Percentiles rank a stretch among this genome's conserved stretches.
Conservation (phyloP, 1,140 invertebrate genomes). For the Bradysia coprophila region DNA sequence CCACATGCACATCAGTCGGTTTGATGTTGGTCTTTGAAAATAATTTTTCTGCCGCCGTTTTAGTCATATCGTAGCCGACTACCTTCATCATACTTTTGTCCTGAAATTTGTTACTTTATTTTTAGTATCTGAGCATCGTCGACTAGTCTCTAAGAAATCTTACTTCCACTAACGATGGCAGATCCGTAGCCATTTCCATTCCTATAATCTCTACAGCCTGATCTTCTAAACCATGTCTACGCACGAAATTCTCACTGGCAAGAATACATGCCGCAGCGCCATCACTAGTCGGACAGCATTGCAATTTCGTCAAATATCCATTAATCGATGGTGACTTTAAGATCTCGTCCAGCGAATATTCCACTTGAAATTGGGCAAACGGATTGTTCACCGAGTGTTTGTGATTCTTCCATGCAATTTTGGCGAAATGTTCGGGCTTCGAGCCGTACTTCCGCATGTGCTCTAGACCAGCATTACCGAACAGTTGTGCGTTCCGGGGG, state of each 20-base stretch:
- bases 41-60: conserved; percentile 56
- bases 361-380: conserved; percentile 79
- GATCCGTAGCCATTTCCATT: conserved; percentile 93
- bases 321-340: conserved; percentile 70
- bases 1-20: conserved; percentile 74
- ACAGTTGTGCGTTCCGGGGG: conserved; percentile 86
- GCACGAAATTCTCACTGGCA: conserved; percentile 81
- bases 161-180: too few species aligned
- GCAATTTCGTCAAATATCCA: conserved; percentile 82
- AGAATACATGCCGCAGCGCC: conserved; percentile 83
- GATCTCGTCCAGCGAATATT: conserved; percentile 80
- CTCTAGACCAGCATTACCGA: conserved; percentile 89
- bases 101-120: conserved; percentile 65
- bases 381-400: conserved; percentile 93
- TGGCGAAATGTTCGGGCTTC: conserved; percentile 82
- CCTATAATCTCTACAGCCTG: conserved; percentile 88
- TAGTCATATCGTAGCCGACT: conserved; percentile 92
- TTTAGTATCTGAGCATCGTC: too few species aligned
- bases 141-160: too few species aligned
- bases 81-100: conserved; percentile 80
- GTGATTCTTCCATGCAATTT: conserved; percentile 96
- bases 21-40: conserved; percentile 58
- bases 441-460: conserved; percentile 79
- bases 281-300: conserved; percentile 95
- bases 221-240: conserved; percentile 53